Conservation (phyloP, 2,113 vertebrate genomes). For the Struthidea cinerea region DNA sequence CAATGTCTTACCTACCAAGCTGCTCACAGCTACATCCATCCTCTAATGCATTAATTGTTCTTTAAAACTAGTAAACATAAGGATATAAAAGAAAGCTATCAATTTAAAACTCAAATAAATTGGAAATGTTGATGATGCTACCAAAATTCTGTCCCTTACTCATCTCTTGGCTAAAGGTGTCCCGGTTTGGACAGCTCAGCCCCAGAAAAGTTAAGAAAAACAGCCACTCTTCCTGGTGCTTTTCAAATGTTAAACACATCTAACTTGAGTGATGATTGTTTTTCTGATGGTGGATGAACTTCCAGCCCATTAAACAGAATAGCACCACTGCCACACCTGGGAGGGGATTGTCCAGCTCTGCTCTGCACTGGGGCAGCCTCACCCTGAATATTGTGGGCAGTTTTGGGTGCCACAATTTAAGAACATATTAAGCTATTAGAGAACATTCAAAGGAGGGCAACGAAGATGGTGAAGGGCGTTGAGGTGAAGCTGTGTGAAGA, state of each 20-base stretch:
- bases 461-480: not conserved
- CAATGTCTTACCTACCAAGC: not conserved
- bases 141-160: not conserved
- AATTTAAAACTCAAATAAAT: not conserved
- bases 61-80: not conserved
- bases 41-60: not conserved
- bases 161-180: not conserved
- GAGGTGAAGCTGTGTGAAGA: not conserved
- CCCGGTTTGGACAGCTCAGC: no score
- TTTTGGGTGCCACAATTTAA: not conserved
- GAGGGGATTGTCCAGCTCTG: not conserved
- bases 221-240: not conserved
- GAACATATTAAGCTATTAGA: not conserved
- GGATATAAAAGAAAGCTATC: not conserved
- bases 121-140: not conserved
- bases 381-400: not conserved
- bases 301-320: not conserved
- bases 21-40: not conserved
- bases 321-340: not conserved
- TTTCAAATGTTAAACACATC: not conserved
- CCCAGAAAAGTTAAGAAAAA: not conserved
- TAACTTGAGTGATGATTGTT: not conserved
- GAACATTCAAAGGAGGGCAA: no score
- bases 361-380: not conserved
- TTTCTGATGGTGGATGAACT: not conserved